Conservation (phyloP, 2,888 invertebrate genomes). For the Caenorhabditis sp. region DNA sequence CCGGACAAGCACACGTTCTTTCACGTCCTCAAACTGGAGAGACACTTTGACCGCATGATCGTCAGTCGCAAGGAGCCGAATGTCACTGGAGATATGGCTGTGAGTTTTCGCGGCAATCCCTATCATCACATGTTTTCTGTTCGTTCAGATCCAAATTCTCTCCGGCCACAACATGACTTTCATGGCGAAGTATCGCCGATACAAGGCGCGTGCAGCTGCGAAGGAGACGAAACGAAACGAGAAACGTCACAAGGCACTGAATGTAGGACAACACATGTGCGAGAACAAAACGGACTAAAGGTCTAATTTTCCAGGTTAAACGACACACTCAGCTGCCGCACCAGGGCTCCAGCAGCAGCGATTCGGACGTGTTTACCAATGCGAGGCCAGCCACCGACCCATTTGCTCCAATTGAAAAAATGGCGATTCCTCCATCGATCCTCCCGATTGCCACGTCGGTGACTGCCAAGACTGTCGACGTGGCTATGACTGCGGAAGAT, state of each 20-base stretch:
- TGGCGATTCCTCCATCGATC: neutral
- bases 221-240: slow-evolving; percentile 33
- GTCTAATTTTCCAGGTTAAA: slow-evolving; percentile 18
- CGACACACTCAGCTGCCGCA: slow-evolving; percentile 27
- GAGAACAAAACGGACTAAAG: too few relatives aligned
- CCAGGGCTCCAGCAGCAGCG: neutral
- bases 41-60: slow-evolving; percentile 45
- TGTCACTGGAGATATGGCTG: slow-evolving; percentile 45
- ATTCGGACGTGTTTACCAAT: neutral
- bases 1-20: slow-evolving; percentile 45
- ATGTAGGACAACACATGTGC: slow-evolving; percentile 25
- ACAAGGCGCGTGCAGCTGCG: slow-evolving; percentile 29
- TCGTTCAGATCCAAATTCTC: slow-evolving; percentile 42
- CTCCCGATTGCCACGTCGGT: neutral
- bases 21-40: slow-evolving; percentile 43
- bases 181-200: slow-evolving; percentile 42
- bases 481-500: neutral
- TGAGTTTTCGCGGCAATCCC: too few relatives aligned
- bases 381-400: slow-evolving; percentile 2
- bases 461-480: neutral
- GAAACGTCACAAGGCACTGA: slow-evolving; percentile 38
- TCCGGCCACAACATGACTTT: slow-evolving; percentile 42
- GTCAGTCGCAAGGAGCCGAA: slow-evolving; percentile 9
- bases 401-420: neutral
- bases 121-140: too few relatives aligned